Percentiles rank a stretch among this genome's conserved stretches.
phyloP scores from a whole-genome alignment of 2,888 invertebrate species.

The Halictus ligatus region DNA sequence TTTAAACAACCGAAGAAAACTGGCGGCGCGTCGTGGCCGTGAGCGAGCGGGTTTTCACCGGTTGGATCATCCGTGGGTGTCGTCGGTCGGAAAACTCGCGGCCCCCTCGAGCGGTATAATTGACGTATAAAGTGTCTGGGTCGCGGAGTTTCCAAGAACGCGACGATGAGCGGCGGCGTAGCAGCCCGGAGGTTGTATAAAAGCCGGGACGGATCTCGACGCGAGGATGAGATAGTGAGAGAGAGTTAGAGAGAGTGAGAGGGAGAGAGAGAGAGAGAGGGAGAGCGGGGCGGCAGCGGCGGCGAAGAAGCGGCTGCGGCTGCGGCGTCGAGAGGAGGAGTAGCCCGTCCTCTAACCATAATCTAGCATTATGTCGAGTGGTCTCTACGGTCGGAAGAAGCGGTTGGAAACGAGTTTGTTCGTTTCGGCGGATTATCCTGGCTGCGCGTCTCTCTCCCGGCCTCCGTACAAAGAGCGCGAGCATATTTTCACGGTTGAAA shows the following conservation, averaged over 20 bases:
- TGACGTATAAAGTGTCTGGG: constrained; percentile 38
- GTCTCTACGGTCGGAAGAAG: constrained; percentile 69
- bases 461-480: constrained; percentile 66
- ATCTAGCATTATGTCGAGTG: constrained; percentile 75
- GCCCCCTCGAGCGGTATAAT: constrained; percentile 27
- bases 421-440: constrained; percentile 75
- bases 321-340: constrained; percentile 26
- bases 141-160: constrained; percentile 18
- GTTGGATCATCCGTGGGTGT: constrained; percentile 27
- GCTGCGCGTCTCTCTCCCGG: constrained; percentile 56
- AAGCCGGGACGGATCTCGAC: constrained; percentile 1
- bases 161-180: constrained; percentile 11
- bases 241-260: neutral
- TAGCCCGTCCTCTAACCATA: constrained; percentile 70
- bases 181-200: constrained; percentile 17
- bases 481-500: constrained; percentile 74
- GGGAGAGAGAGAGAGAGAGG: too few relatives aligned
- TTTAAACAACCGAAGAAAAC: neutral
- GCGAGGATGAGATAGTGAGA: neutral
- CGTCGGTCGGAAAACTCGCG: constrained; percentile 25
- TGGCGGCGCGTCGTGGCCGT: neutral
- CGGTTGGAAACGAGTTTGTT: constrained; percentile 73
- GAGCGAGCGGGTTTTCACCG: neutral
- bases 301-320: constrained; percentile 1
- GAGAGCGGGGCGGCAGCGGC: too few relatives aligned